Conservation (phyloP, 2,888 invertebrate species). For the Empis livida region DNA sequence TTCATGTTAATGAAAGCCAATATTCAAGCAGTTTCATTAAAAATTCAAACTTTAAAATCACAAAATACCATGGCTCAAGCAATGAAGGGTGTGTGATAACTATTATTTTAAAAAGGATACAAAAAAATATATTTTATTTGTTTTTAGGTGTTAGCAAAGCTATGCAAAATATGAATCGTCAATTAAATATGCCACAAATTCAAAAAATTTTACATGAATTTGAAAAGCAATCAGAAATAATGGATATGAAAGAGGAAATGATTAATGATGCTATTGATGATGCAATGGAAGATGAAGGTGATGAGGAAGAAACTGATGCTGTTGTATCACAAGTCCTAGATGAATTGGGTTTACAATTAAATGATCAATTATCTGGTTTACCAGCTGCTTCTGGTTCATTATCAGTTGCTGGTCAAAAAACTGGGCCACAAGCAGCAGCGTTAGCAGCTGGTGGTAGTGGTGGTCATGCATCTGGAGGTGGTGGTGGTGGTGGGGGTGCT, state of each 20-base stretch:
- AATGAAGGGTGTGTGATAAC: constrained; percentile 58
- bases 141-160: constrained; percentile 75
- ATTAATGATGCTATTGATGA: constrained; percentile 99
- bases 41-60: constrained; percentile 93
- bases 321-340: constrained; percentile 93
- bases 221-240: constrained; percentile 98
- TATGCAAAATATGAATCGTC: constrained; percentile 96
- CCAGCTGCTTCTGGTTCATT: constrained; percentile 52
- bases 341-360: constrained; percentile 90
- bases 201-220: constrained; percentile 95
- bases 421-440: constrained; percentile 47
- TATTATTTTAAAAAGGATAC: too few relatives aligned
- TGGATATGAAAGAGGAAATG: constrained; percentile 99
- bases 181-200: constrained; percentile 95
- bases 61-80: constrained; percentile 99
- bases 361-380: constrained; percentile 80
- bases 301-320: constrained; percentile 95
- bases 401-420: constrained; percentile 44
- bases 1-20: constrained; percentile 99
- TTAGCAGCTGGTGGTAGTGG: constrained; percentile 32
- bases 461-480: constrained; percentile 32
- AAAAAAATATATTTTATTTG: too few relatives aligned
- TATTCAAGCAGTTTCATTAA: constrained; percentile 93
- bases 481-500: constrained; percentile 35
- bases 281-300: constrained; percentile 96